phyloP scores from a whole-genome alignment of 2,888 invertebrate genomes.

The Ophioninae sp. region DNA sequence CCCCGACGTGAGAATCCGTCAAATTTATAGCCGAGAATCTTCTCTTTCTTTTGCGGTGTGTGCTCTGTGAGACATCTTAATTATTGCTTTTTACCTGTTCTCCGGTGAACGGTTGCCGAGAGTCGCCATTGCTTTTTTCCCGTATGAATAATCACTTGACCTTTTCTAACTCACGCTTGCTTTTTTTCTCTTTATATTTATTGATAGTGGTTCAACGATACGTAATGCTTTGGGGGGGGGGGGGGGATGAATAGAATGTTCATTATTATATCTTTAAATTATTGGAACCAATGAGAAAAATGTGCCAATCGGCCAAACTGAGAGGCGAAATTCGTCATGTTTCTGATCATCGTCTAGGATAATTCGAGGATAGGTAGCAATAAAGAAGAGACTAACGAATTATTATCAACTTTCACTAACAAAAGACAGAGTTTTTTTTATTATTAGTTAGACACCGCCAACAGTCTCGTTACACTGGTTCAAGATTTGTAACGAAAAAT shows the following conservation, averaged over 20 bases:
- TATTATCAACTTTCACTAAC: too few species aligned
- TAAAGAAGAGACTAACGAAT: background rate
- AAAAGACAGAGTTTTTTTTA: background rate
- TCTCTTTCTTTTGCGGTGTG: conserved; percentile 44
- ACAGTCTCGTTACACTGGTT: too few species aligned
- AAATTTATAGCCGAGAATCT: conserved; percentile 64
- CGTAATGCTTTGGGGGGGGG: background rate
- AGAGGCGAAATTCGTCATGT: background rate
- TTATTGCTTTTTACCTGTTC: conserved; percentile 63
- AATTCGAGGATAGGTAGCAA: background rate
- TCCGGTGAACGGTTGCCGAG: conserved; percentile 40
- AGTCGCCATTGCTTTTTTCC: conserved; percentile 50
- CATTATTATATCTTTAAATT: conserved; percentile 19
- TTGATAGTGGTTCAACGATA: conserved; percentile 5
- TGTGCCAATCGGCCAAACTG: background rate
- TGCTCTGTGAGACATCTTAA: conserved; percentile 65
- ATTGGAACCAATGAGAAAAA: background rate
- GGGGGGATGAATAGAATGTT: conserved; percentile 15
- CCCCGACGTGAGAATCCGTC: conserved; percentile 66
- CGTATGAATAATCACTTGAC: conserved; percentile 58
- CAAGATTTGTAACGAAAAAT: too few species aligned
- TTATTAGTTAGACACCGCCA: too few species aligned
- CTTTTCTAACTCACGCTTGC: conserved; percentile 40
- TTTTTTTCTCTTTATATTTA: conserved; percentile 38
- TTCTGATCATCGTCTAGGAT: background rate